Evolutionary conservation across 2,888 invertebrate genomes (phyloP).

Genomic region (Cepaea hortensis): DNA sequence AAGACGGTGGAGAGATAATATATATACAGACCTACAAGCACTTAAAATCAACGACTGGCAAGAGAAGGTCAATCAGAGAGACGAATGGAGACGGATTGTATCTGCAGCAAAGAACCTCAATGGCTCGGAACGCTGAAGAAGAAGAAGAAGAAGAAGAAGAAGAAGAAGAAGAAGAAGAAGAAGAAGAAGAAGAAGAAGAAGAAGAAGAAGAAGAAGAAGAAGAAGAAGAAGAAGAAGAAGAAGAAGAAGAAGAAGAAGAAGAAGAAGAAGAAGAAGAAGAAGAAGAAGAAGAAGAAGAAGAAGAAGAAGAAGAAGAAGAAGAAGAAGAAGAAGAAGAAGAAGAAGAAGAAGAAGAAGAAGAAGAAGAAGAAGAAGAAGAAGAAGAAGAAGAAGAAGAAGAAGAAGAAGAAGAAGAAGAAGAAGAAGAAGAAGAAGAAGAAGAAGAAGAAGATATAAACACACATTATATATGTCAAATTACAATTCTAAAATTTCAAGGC

Average conservation of each 20-base stretch:
- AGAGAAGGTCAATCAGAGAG: too few relatives aligned
- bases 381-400: conserved; percentile 29
- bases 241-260: not conserved
- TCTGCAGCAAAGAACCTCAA: too few relatives aligned
- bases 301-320: not conserved
- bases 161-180: not conserved
- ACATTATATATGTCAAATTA: too few relatives aligned
- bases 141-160: not conserved
- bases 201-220: not conserved
- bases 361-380: conserved; percentile 22
- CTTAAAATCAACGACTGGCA: too few relatives aligned
- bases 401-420: conserved; percentile 39
- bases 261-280: not conserved
- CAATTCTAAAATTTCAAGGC: too few relatives aligned
- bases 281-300: not conserved
- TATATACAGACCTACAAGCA: too few relatives aligned
- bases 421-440: conserved; percentile 33
- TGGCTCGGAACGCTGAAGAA: too few relatives aligned
- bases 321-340: too few relatives aligned
- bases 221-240: not conserved
- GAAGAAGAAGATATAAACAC: not conserved
- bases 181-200: conserved; percentile 1
- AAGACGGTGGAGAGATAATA: too few relatives aligned
- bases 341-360: conserved; percentile 4
- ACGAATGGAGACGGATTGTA: too few relatives aligned